Percentiles rank a stretch among this genome's conserved stretches.
Evolutionary conservation across 2,888 invertebrate genomes (phyloP).

Genomic region (Clivina fossor): DNA sequence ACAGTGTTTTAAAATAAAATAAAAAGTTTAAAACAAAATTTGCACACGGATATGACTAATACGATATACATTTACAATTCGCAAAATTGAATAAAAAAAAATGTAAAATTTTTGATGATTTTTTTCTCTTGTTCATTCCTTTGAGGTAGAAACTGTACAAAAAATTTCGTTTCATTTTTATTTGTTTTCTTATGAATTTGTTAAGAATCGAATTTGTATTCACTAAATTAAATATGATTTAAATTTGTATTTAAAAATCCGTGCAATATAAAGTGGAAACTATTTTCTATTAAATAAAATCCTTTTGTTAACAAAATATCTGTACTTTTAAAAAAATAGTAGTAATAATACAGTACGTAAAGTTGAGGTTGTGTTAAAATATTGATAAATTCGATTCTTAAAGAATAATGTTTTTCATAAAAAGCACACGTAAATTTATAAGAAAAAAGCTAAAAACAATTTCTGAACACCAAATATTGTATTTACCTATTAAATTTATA

Average conservation of each 20-base stretch:
- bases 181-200: constrained; percentile 8
- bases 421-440: constrained; percentile 6
- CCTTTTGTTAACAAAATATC: too few relatives aligned
- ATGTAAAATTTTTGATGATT: background rate
- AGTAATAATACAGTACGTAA: too few relatives aligned
- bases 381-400: constrained; percentile 12
- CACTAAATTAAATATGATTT: too few relatives aligned
- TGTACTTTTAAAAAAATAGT: too few relatives aligned
- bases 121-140: too few relatives aligned
- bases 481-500: constrained; percentile 26
- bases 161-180: constrained; percentile 24
- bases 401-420: too few relatives aligned
- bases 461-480: constrained; percentile 22
- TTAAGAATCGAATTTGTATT: too few relatives aligned
- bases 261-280: too few relatives aligned
- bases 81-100: background rate
- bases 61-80: background rate
- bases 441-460: constrained; percentile 29
- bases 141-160: constrained; percentile 28
- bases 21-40: background rate
- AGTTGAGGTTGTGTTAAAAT: too few relatives aligned
- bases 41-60: background rate
- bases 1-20: constrained; percentile 1
- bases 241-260: too few relatives aligned
- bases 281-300: too few relatives aligned